Base-by-base conservation (phyloP, 2,888 invertebrate species). In the Syrista parreyssii region DNA sequence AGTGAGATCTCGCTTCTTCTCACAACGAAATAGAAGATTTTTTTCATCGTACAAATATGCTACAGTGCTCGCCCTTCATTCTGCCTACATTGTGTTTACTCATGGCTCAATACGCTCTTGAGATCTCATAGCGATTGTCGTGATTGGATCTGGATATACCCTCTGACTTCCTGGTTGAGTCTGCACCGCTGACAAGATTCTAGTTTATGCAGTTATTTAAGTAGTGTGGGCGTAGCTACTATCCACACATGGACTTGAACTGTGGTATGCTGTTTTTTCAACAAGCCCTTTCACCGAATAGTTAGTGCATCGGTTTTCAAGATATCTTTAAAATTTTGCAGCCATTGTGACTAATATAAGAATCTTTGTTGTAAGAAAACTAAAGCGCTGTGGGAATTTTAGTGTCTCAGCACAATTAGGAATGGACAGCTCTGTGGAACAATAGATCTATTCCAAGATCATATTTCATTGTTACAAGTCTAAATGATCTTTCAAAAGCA, bases 11-110 rank as follows among this genome's bases (percentile, higher is more conserved):
- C 40, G 15, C 40, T 15, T 15, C 40, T 40, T 15, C 15, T 40
- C 40, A 6, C 40, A 40, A 6, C 40, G 40, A 40, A 40, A 40
- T 40, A 40, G 6, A 40, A 15, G 79, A 75, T 78, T 79, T 78
- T 77, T 81, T 78, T 79, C 79, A 74, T 77, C 74, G 79, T 69
- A 75, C 78, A 81, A 81, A 83, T 78, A 86, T 87, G 84, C 82
- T 79, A 82, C 82, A 78, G 79, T 76, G 78, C 77, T 79, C 82
- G 81, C 83, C 82, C 69, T 69, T 31, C 69, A 9, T 15, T 32
- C 69, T 69, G 15, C 69, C 31, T 31, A 15, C 32, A 69, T 69
- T 32, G 32, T 31, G 32, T 69, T 69, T 69, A 30, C 32, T 69
- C 69, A 9, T 30, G 69, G 30, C 69, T 12, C 31, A 69, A 12